Evolutionary conservation across 2,113 vertebrate species (phyloP).

Genomic region (Tragulus kanchil): DNA sequence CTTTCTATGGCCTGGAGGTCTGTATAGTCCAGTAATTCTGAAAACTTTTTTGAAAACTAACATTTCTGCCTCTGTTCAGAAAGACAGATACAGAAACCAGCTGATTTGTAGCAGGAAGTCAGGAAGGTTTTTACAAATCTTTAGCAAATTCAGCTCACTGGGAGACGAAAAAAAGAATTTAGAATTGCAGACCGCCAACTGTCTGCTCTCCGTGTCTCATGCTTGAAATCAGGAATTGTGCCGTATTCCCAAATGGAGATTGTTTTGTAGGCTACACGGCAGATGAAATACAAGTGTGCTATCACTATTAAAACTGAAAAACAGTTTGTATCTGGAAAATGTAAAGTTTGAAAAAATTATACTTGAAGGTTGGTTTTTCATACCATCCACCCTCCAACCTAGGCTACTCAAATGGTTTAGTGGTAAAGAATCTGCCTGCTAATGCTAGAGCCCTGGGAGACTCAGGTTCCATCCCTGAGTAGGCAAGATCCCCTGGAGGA

Average conservation of each 20-base stretch:
- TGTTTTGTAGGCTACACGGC: not conserved
- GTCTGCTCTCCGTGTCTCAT: not conserved
- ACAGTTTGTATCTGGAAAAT: not conserved
- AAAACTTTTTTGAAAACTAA: slow-evolving; percentile 39
- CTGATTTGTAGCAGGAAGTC: not conserved
- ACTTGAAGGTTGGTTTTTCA: slow-evolving; percentile 26
- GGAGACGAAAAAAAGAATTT: not conserved
- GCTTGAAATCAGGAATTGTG: not conserved
- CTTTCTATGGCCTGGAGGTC: slow-evolving; percentile 5
- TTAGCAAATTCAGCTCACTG: not conserved
- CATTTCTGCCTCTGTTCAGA: not conserved
- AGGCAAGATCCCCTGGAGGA: not conserved
- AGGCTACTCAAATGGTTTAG: not conserved
- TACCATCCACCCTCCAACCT: not conserved
- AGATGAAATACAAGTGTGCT: not conserved
- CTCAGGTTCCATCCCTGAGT: not conserved
- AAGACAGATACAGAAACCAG: not conserved
- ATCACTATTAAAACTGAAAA: slow-evolving; percentile 40
- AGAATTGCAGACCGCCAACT: not conserved
- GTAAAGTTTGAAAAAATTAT: slow-evolving; percentile 27
- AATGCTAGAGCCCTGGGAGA: not conserved
- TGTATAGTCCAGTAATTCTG: not conserved
- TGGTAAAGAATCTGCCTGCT: not conserved
- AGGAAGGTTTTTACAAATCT: slow-evolving; percentile 10
- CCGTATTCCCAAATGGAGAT: slow-evolving; percentile 9